Base-by-base conservation (phyloP, 2,113 vertebrate genomes). In the Lathamus discolor region DNA sequence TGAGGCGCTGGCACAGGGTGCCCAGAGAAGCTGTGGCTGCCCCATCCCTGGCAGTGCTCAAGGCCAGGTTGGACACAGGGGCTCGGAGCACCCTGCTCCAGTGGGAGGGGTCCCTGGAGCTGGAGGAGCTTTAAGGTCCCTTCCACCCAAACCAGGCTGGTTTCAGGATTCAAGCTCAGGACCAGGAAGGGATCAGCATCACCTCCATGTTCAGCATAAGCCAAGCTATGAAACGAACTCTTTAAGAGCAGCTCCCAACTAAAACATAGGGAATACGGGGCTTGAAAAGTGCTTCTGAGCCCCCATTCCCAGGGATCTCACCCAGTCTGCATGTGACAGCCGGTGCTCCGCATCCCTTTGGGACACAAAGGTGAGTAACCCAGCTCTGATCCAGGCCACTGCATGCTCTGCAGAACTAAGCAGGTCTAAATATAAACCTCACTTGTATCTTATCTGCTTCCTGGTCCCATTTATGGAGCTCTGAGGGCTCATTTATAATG, bases 261-360 rank as follows among this genome's bases (percentile, higher is more conserved):
- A 19, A 39, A 25, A 11, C 24, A 14, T 22, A 0, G 16, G 76
- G n/a, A 44, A 20, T 49, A 16, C 0, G 17, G 0, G 6, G 48
- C 19, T 5, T 1, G 4, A 11, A 25, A 8, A 8, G 46, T 0
- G 15, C 11, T 20, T 8, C 63, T 3, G 23, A 2, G 29, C 6
- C 46, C 17, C 0, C 5, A 0, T 2, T 67, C 63, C 57, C 59
- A 11, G 57, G 78, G 39, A 15, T 16, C 12, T 2, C 2, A 5
- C 17, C 3, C 11, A 1, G 14, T 20, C 17, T 2, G 2, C 48
- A 3, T 3, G 9, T 8, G n/a, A 57, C 51, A 33, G 29, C 7
- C 2, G 1, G 66, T 11, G 5, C 46, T 27, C 7, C 2, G 23
- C 54, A 17, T 22, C 35, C 44, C 44, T 35, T 41, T 16, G 15